Evolutionary conservation across 2,113 vertebrate genomes (phyloP).

Genomic region (Hiodon alosoides): DNA sequence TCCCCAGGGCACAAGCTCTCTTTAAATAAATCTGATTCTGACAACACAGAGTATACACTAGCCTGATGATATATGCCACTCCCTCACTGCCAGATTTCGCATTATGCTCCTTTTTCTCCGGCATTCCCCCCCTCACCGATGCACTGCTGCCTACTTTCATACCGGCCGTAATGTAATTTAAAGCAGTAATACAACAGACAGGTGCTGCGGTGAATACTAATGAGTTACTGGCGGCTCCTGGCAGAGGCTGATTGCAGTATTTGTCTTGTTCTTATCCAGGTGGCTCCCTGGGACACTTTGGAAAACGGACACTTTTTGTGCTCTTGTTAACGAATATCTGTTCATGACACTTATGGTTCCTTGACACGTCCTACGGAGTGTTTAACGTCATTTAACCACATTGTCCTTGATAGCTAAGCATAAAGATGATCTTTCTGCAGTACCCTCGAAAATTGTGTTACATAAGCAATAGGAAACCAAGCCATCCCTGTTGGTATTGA

Average conservation of each 20-base stretch:
- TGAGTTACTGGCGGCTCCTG: slow-evolving; percentile 14
- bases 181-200: slow-evolving; percentile 33
- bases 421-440: too few species aligned
- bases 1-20: slow-evolving; percentile 28
- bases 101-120: not conserved
- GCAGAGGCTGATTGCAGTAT: slow-evolving; percentile 11
- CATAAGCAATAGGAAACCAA: too few species aligned
- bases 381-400: too few species aligned
- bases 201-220: slow-evolving; percentile 28
- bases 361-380: too few species aligned
- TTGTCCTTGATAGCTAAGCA: too few species aligned
- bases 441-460: too few species aligned
- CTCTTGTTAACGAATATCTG: not conserved
- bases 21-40: slow-evolving; percentile 42
- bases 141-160: slow-evolving; percentile 16
- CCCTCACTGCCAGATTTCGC: slow-evolving; percentile 1
- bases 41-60: not conserved
- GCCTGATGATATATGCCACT: not conserved
- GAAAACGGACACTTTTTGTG: not conserved
- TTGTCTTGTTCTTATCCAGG: not conserved
- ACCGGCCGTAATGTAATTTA: slow-evolving; percentile 37
- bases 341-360: too few species aligned
- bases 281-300: not conserved
- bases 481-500: too few species aligned
- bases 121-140: slow-evolving; percentile 1